phyloP scores from a whole-genome alignment of 2,888 invertebrate species.

The Ectobius pallidus region DNA sequence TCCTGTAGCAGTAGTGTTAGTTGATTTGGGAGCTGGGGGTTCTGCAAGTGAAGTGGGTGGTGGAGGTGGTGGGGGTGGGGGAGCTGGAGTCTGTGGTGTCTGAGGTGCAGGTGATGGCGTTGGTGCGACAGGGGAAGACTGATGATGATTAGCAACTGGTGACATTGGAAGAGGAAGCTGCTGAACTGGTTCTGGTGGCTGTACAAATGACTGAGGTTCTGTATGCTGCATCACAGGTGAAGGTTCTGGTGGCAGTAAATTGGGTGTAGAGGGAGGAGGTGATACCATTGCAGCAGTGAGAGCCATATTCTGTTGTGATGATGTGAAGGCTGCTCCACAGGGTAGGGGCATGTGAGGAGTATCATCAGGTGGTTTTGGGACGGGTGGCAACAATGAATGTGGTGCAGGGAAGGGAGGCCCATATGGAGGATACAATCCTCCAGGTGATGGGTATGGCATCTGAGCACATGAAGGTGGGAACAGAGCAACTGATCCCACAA shows the following conservation, averaged over 20 bases:
- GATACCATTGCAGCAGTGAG: conserved; percentile 82
- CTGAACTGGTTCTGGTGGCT: conserved; percentile 26
- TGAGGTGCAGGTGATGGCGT: conserved; percentile 49
- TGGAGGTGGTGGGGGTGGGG: conserved; percentile 40
- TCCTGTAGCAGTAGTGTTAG: conserved; percentile 28
- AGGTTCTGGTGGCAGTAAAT: conserved; percentile 47
- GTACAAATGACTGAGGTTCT: conserved; percentile 37
- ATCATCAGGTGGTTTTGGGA: conserved; percentile 62
- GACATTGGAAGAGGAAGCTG: conserved; percentile 31
- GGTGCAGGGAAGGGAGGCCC: conserved; percentile 54
- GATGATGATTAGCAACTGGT: conserved; percentile 15
- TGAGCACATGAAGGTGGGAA: conserved; percentile 63
- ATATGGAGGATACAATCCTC: conserved; percentile 67
- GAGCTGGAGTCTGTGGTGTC: conserved; percentile 39
- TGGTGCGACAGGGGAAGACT: conserved; percentile 40
- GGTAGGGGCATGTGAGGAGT: conserved; percentile 58
- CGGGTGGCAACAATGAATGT: conserved; percentile 60
- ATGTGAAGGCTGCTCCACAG: conserved; percentile 79
- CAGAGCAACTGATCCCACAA: conserved; percentile 64
- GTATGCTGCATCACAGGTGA: conserved; percentile 47
- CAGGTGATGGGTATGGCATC: conserved; percentile 70
- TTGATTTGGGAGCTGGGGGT: conserved; percentile 35
- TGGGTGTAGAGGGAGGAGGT: conserved; percentile 53
- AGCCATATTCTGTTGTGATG: conserved; percentile 82
- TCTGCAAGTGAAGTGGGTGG: conserved; percentile 34